These are phyloP conservation scores for Drosophila bifasciata DNA, from an alignment of 1,140 invertebrate species.

Conservation along the genomic window DNA sequence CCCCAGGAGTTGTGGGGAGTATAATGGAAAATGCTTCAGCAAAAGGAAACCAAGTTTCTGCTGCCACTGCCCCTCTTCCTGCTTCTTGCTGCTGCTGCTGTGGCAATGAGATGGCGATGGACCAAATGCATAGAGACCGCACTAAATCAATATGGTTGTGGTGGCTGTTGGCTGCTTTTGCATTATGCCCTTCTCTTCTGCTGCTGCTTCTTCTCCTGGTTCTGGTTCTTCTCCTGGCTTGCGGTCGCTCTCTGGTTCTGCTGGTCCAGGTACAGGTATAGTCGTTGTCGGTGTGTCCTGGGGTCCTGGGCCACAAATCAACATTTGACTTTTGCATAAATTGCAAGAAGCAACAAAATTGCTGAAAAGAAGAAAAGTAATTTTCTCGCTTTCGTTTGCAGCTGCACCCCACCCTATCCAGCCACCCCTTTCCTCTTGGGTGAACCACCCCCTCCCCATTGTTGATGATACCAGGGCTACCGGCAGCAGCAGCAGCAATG, in stretches of 20 bases:
- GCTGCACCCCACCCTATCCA: constrained; percentile 29
- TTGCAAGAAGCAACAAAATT: constrained; percentile 80
- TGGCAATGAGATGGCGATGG: constrained; percentile 20
- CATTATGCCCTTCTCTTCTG: constrained; percentile 11
- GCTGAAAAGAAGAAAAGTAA: constrained; percentile 70
- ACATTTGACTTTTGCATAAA: constrained; percentile 82
- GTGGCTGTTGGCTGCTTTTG: constrained; percentile 17
- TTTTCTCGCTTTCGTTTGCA: constrained; percentile 78
- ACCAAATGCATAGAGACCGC: constrained; percentile 28
- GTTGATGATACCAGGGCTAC: constrained; percentile 52
- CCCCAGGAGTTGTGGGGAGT: background rate
- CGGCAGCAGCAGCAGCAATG: background rate
- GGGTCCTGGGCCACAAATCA: constrained; percentile 67
- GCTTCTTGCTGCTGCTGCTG: background rate
- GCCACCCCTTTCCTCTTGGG: background rate
- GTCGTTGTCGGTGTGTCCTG: constrained; percentile 1
- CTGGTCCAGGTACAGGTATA: background rate
- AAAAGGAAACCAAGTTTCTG: constrained; percentile 11
- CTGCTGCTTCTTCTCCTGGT: constrained; percentile 14
- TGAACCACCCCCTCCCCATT: no score
- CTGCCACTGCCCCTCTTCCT: background rate
- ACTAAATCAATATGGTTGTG: constrained; percentile 73
- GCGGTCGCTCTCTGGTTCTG: background rate
- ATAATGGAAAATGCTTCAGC: constrained; percentile 30
- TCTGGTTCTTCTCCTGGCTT: constrained; percentile 16